phyloP scores from a whole-genome alignment of 2,888 invertebrate genomes.

The Lepas anatifera region DNA sequence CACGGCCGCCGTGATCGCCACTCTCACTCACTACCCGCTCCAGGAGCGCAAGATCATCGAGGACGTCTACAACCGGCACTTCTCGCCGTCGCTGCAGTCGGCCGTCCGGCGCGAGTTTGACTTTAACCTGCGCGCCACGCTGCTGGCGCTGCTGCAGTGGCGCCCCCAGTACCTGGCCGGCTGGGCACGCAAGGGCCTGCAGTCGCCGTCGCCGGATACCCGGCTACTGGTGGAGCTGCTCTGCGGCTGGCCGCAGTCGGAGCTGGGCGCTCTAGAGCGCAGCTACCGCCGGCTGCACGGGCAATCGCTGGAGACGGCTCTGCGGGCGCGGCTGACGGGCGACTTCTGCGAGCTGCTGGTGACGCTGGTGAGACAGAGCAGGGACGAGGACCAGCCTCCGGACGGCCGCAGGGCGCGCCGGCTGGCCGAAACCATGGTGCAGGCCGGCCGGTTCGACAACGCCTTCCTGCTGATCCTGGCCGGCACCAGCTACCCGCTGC shows the following conservation, averaged over 20 bases:
- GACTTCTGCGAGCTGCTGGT: background rate
- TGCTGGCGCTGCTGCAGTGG: constrained; percentile 5
- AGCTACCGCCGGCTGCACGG: background rate
- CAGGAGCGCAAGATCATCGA: background rate
- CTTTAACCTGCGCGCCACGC: background rate
- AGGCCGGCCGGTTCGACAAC: background rate
- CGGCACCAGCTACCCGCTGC: background rate
- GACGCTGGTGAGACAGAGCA: background rate
- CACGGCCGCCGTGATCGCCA: background rate
- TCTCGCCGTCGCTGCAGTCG: background rate
- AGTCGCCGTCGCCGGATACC: background rate
- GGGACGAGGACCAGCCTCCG: background rate
- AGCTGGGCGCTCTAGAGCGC: background rate
- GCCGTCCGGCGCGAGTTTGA: background rate
- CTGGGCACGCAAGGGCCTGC: background rate
- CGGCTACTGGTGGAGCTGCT: background rate
- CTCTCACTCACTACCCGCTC: background rate
- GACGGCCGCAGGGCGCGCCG: background rate
- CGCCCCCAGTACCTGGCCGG: background rate
- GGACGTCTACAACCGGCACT: background rate
- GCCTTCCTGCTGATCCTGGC: background rate
- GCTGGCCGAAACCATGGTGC: background rate
- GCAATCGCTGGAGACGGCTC: background rate
- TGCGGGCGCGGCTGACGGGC: background rate
- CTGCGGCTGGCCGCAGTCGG: background rate